Percentiles rank a stretch among this genome's conserved stretches.
Conservation (phyloP, 2,888 invertebrate genomes). For the Platycnemis pennipes region DNA sequence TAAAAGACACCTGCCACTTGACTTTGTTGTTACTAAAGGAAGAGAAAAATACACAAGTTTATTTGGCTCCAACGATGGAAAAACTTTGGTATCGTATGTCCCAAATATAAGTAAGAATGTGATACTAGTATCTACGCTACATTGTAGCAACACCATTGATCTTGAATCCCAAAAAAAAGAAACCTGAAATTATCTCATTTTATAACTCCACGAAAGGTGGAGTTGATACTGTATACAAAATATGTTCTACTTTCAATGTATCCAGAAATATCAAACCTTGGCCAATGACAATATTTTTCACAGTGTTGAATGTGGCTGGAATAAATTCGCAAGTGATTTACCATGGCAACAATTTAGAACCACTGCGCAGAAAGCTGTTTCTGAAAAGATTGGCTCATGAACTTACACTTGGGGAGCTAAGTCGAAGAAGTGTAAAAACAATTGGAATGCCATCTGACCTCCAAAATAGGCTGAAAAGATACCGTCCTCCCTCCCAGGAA, state of each 20-base stretch:
- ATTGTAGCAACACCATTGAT: no score
- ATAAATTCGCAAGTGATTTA: no score
- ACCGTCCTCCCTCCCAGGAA: no score
- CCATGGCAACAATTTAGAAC: no score
- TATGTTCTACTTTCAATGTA: conserved; percentile 58
- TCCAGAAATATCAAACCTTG: conserved; percentile 42
- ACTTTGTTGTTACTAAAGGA: conserved; percentile 60
- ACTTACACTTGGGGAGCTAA: no score
- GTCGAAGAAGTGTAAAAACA: no score
- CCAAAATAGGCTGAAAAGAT: no score
- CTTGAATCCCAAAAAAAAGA: no score
- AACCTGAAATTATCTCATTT: neutral
- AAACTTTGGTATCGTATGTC: conserved; percentile 52
- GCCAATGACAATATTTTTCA: conserved; percentile 59
- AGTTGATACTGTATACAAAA: conserved; percentile 69
- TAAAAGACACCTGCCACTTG: neutral
- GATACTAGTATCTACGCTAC: neutral
- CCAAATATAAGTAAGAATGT: conserved; percentile 41
- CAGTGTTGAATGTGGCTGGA: conserved; percentile 34
- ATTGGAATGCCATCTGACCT: no score
- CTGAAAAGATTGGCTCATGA: no score
- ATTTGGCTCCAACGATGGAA: conserved; percentile 28
- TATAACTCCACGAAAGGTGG: conserved; percentile 34
- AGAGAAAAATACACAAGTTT: conserved; percentile 28
- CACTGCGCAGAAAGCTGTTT: no score